Base-by-base conservation (phyloP, 2,113 vertebrate species). In the Condylura cristata region DNA sequence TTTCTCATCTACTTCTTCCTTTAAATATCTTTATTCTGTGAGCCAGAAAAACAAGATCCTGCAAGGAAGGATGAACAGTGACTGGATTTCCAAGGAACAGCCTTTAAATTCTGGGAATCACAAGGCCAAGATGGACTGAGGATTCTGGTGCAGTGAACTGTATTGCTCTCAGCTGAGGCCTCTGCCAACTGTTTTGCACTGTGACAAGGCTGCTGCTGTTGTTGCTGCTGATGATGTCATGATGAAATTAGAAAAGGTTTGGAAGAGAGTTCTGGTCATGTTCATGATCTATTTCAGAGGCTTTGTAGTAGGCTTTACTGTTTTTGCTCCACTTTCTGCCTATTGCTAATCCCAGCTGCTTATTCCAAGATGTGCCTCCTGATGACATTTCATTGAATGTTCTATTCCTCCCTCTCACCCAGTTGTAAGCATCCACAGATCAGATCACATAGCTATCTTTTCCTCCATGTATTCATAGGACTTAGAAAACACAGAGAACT, bases 201-300 rank as follows among this genome's bases (percentile, higher is more conserved):
- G 34, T 44, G 17, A 34, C 61, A 32, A 14, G 20, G 26, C 28
- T 26, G 17, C 18, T n/a, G 4, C 46, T 66, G 18, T 22, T 5
- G 32, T 17, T 22, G 41, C 10, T 32, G 37, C 22, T 60, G 14
- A 26, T 17, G 37, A 39, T 28, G 20, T 53, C 4, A 28, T 8
- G 4, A 60, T 26, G 17, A 44, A 32, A 44, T 10, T 10, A 63
- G 39, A 24, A 39, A 37, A 14, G 79, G 37, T 34, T 32, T 70
- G 39, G 37, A 37, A 30, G 3, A 16, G 2, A 13, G 2, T 0
- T 17, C 10, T 20, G 26, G 7, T 11, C 1, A 14, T 0, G 12
- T 12, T 78, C 30, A 56, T 30, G 30, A 5, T 53, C 11, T 17
- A 39, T 8, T 34, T 71, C 37, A n/a, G 5, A 44, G 78, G 20